Evolutionary conservation across 2,888 invertebrate genomes (phyloP).

Genomic region (Cyclophora punctaria): DNA sequence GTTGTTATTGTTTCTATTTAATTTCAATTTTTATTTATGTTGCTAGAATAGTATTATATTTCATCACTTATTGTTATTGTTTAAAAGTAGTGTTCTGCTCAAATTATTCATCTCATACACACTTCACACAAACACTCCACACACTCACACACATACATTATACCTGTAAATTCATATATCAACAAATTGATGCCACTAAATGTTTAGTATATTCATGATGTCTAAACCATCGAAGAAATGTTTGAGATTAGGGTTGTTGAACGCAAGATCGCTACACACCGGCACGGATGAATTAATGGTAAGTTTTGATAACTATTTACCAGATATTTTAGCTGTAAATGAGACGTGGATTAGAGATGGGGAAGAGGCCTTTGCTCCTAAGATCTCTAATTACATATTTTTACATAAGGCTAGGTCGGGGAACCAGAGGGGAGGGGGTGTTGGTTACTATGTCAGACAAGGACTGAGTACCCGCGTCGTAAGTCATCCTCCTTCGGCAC

Average conservation of each 20-base stretch:
- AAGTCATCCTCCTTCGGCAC: slow-evolving; percentile 7
- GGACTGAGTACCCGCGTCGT: slow-evolving; percentile 6
- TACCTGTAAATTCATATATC: no score
- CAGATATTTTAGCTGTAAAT: slow-evolving; percentile 14
- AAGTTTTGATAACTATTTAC: slow-evolving; percentile 5
- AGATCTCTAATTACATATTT: slow-evolving; percentile 6
- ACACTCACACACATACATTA: no score
- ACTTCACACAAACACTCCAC: no score
- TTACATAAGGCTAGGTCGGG: neutral
- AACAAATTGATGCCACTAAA: no score
- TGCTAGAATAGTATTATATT: no score
- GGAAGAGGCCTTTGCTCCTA: slow-evolving; percentile 5
- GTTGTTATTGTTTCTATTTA: no score
- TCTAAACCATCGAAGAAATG: no score
- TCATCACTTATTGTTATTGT: no score
- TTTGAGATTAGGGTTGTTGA: neutral
- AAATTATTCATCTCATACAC: no score
- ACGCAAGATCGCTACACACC: slow-evolving; percentile 19
- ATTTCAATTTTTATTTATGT: no score
- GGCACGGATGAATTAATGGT: slow-evolving; percentile 17
- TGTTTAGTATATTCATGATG: no score
- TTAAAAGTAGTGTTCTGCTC: no score
- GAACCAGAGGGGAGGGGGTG: neutral
- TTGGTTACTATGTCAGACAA: slow-evolving; percentile 5
- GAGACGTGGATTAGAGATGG: slow-evolving; percentile 11